Base-by-base conservation (phyloP, 2,888 invertebrate genomes). In the Drosophila paramelanica region DNA sequence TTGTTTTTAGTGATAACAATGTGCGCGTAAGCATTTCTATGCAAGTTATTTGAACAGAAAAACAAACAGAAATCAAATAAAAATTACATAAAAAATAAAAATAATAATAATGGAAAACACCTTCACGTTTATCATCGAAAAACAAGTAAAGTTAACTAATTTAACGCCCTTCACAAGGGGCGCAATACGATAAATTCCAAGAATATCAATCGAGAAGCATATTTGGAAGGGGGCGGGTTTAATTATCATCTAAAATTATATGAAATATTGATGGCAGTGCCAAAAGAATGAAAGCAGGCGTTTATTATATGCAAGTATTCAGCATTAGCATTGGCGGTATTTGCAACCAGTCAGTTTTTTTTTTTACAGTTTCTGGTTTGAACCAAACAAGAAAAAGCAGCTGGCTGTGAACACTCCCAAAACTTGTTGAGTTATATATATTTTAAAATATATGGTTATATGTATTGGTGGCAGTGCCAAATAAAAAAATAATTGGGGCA, bases 11-110 rank as follows among this genome's bases (percentile, higher is more conserved):
- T 84, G 80, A 78, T 87, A 79, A 83, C 86, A 81, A 84, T 85
- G 81, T 86, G 87, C 87, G 87, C 87, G 87, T 84, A 85, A 83
- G 84, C 86, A 77, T 76, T 71, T 75, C 56, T 68, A 67, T 78
- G 71, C 67, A 73, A 62, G 23, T 46, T 31, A 59, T 47, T 62
- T 46, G 31, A 75, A 62, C 47, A 60, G 45, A 66, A 72, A 31
- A 31, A 10, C 10, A 31, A 31, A 31, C 31, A 31, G 36, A 13
- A 36, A 36, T 5, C 11, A 36, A 36, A 36, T 13, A 36, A 36
- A 36, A 36, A 36, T 36, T 10, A 71, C 64, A 55, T 56, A 38
- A 49, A 36, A 47, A 39, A 25, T 66, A 62, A 47, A 10, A 47
- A 61, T 61, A 55, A 39, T 23, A 52, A 64, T 3, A 23, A 41